Evolutionary conservation across 2,797 vertebrate species (phyloP).

Genomic region (Petrocephalus schoutedeni): DNA sequence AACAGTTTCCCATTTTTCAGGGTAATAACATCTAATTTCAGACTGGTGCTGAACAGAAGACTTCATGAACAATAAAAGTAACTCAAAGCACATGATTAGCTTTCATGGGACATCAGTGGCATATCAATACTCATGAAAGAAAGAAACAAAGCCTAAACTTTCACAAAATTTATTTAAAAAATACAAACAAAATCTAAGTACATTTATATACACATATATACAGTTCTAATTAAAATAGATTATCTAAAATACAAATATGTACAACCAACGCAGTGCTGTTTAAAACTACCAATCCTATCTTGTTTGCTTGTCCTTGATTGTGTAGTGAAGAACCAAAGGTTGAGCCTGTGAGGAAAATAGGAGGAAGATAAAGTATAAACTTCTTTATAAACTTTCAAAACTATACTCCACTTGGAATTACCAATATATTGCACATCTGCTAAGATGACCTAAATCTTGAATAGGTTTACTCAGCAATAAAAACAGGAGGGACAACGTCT

Average conservation of each 20-base stretch:
- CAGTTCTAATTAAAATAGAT: slow-evolving; percentile 74
- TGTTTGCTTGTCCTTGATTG: slow-evolving; percentile 83
- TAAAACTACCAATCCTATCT: slow-evolving; percentile 56
- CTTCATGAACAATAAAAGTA: background rate
- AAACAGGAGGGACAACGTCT: background rate
- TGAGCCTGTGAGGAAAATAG: slow-evolving; percentile 65
- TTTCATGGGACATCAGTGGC: background rate
- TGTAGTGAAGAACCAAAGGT: slow-evolving; percentile 88
- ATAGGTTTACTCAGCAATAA: background rate
- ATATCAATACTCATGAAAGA: background rate
- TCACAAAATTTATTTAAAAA: slow-evolving; percentile 65
- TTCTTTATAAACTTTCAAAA: background rate
- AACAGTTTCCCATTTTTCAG: background rate
- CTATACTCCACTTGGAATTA: background rate
- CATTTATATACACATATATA: slow-evolving; percentile 69
- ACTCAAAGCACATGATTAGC: background rate
- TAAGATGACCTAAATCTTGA: background rate
- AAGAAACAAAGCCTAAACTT: background rate
- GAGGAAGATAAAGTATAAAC: no score
- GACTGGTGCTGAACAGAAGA: background rate
- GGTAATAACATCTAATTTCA: background rate
- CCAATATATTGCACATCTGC: slow-evolving; percentile 7
- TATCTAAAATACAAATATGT: slow-evolving; percentile 75
- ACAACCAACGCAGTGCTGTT: slow-evolving; percentile 45
- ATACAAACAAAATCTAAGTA: slow-evolving; percentile 64